A percentile compares a stretch with the other conserved stretches of the same genome.
Conservation (phyloP, 2,113 vertebrate genomes). For the Zosterops japonicus region DNA sequence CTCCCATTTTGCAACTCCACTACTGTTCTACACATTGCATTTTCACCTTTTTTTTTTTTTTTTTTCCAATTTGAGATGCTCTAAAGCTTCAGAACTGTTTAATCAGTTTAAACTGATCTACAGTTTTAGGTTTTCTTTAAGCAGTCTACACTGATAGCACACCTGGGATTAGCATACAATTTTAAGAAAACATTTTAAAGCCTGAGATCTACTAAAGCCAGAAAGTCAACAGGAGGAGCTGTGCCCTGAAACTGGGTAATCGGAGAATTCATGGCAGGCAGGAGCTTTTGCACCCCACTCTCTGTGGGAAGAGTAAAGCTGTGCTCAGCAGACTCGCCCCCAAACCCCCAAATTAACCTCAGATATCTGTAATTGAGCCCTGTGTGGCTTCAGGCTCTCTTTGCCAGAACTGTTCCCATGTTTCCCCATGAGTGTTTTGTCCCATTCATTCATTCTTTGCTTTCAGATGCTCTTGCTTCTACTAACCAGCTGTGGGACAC, state of each 20-base stretch:
- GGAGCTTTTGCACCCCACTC: background rate
- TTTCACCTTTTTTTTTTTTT: background rate
- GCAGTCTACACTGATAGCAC: background rate
- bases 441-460: background rate
- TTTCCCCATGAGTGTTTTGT: background rate
- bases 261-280: rapidly evolving
- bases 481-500: background rate
- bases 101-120: slow-evolving; percentile 24
- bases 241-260: background rate
- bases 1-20: background rate
- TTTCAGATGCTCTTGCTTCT: background rate
- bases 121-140: background rate
- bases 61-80: background rate
- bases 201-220: slow-evolving; percentile 5
- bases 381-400: background rate
- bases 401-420: background rate
- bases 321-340: background rate
- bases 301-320: background rate
- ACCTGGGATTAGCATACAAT: background rate
- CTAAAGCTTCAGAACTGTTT: slow-evolving; percentile 27
- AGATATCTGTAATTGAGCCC: background rate
- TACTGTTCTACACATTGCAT: background rate
- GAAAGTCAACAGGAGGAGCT: slow-evolving; percentile 38
- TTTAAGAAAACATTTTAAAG: slow-evolving; percentile 5
- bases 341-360: background rate